A percentile compares a stretch with the other conserved stretches of the same genome.
Conservation (phyloP, 2,888 invertebrate species). For the Diloba caeruleocephala region DNA sequence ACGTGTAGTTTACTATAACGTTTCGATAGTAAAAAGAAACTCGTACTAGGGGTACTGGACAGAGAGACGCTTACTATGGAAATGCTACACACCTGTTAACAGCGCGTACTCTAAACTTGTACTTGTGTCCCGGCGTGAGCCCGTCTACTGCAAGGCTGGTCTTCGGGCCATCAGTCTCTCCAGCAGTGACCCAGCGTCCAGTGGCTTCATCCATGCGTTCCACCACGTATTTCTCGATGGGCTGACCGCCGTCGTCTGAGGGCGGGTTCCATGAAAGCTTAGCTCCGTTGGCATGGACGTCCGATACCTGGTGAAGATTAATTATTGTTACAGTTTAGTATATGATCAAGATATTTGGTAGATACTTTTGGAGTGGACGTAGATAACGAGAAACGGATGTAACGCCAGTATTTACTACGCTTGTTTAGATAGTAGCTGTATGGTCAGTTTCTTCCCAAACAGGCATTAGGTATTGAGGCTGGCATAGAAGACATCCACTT, state of each 20-base stretch:
- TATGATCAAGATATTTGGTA: too few relatives aligned
- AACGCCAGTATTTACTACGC: too few relatives aligned
- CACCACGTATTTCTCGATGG: slow-evolving; percentile 97
- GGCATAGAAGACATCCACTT: too few relatives aligned
- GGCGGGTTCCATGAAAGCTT: slow-evolving; percentile 97
- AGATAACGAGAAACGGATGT: too few relatives aligned
- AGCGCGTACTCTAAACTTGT: slow-evolving; percentile 98
- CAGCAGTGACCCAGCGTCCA: slow-evolving; percentile 98
- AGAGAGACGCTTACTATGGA: too few relatives aligned
- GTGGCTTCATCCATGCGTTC: slow-evolving; percentile 98
- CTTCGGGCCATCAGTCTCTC: slow-evolving; percentile 96
- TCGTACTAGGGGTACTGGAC: too few relatives aligned
- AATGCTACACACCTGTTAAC: slow-evolving; percentile 92
- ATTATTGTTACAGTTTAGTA: neutral
- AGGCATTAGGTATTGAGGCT: too few relatives aligned
- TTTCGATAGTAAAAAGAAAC: too few relatives aligned
- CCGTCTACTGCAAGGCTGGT: slow-evolving; percentile 95
- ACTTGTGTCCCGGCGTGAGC: slow-evolving; percentile 97
- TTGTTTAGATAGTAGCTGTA: too few relatives aligned
- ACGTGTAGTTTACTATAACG: too few relatives aligned
- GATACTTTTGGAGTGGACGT: too few relatives aligned
- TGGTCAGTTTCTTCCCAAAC: too few relatives aligned
- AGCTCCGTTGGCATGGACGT: slow-evolving; percentile 97
- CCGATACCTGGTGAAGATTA: slow-evolving; percentile 85
- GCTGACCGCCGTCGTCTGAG: slow-evolving; percentile 97